These are phyloP conservation scores for Coecobrya sp. DNA, from an alignment of 2,888 invertebrate genomes.

Conservation along the genomic window DNA sequence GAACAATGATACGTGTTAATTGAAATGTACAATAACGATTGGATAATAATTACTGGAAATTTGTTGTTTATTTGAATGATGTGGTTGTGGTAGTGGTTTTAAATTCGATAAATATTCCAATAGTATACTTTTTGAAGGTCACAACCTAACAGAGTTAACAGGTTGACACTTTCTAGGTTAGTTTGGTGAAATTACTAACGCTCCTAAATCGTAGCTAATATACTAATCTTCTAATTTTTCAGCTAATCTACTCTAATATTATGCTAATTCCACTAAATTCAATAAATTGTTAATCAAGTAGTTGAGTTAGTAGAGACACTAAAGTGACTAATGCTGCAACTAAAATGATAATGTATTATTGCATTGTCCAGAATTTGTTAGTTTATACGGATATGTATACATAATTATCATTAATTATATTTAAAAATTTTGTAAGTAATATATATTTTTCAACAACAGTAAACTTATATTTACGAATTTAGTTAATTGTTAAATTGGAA, in stretches of 20 bases:
- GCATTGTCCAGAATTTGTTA: background rate
- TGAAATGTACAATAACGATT: background rate
- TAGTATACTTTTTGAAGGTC: slow-evolving; percentile 1
- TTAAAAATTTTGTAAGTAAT: background rate
- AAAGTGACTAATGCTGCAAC: background rate
- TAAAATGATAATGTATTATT: background rate
- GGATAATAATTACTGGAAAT: no score
- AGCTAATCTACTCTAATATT: no score
- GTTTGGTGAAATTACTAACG: background rate
- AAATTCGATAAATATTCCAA: background rate
- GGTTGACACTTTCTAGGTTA: background rate
- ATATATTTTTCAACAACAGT: background rate
- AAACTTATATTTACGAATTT: background rate
- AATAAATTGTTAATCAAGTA: no score
- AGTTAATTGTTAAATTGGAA: background rate
- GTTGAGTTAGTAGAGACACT: no score
- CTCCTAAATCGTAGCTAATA: background rate
- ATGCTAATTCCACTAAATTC: no score
- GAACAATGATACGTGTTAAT: background rate
- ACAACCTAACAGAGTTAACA: background rate
- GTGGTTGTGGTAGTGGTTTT: background rate
- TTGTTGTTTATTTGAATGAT: background rate
- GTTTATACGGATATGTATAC: background rate
- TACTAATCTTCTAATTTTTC: background rate
- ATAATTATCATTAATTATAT: background rate